Base-by-base conservation (phyloP, 2,888 invertebrate species). In the Oscheius sp. region DNA sequence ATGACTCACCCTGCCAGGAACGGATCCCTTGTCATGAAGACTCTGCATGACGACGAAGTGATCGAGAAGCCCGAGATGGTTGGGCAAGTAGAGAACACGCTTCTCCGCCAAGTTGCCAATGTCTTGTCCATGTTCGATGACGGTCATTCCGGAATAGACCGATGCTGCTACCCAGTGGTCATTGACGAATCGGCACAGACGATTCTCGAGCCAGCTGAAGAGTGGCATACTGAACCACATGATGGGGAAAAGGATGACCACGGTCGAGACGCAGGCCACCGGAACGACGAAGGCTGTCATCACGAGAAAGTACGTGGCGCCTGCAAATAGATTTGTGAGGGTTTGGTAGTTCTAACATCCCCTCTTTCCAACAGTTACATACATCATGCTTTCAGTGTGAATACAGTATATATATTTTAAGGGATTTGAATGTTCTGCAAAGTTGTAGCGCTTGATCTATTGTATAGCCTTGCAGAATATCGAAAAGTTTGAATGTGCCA, bases 1-100 rank as follows among this genome's bases (percentile, higher is more conserved):
- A n/a, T 21, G 55, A 62, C 85, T 76, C 48, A 85, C 85, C 73
- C 82, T 73, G 70, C 81, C 82, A 62, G 83, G 73, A 48, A 86
- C 76, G 13, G 78, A 73, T 33, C 83, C 82, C 62, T 85, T 88
- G 63, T 82, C 79, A 72, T 85, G 81, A 32, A 88, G 79, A 51
- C 84, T 79, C 42, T 84, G 85, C 88, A 88, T 88, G 11, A 88
- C 70, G 35, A 85, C 79, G 65, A 87, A 88, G 55, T 88, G 88
- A 70, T 88, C 88, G 11, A 87, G 73, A 29, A 88, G 79, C 0
- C 88, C 88, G 11, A 88, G 80, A 72, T 88, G 88, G 60, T 88
- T 88, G 10, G 83, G 82, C 50, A 88, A 70, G 63, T 79, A 77
- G 5, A 88, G 79, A 47, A 80, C 80, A 32, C 84, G 82, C 47